phyloP scores from a whole-genome alignment of 2,113 vertebrate genomes.

The Holacanthus passer region DNA sequence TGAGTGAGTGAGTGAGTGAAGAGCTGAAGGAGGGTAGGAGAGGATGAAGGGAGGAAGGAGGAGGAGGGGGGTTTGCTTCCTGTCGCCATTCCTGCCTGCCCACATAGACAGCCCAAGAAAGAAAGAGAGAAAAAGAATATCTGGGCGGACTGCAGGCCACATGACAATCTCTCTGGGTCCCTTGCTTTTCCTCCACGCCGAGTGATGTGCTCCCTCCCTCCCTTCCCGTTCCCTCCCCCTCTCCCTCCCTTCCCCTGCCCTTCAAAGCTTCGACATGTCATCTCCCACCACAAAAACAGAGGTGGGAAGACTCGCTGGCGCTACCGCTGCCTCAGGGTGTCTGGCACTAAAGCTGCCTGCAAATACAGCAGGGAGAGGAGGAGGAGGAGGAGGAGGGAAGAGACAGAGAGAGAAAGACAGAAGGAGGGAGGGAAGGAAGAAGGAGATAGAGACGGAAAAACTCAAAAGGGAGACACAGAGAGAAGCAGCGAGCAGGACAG shows the following conservation, averaged over 20 bases:
- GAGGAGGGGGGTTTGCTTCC: constrained; percentile 73
- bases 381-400: constrained; percentile 64
- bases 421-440: constrained; percentile 58
- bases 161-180: constrained; percentile 84
- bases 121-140: constrained; percentile 75
- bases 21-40: constrained; percentile 64
- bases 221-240: constrained; percentile 74
- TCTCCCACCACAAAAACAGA: constrained; percentile 91
- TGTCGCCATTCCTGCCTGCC: constrained; percentile 86
- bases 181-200: constrained; percentile 76
- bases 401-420: constrained; percentile 45
- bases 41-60: constrained; percentile 54
- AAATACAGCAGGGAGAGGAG: constrained; percentile 85
- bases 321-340: constrained; percentile 90
- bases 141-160: constrained; percentile 86
- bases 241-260: constrained; percentile 82
- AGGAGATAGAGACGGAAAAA: constrained; percentile 72
- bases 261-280: constrained; percentile 90
- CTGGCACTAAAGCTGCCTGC: constrained; percentile 89
- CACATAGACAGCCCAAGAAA: constrained; percentile 82
- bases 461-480: constrained; percentile 47
- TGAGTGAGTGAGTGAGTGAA: constrained; percentile 67
- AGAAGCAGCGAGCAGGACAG: constrained; percentile 59
- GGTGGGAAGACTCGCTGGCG: constrained; percentile 91
- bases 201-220: constrained; percentile 85